phyloP scores from a whole-genome alignment of 2,797 vertebrate genomes.

The Phoeniculus purpureus region DNA sequence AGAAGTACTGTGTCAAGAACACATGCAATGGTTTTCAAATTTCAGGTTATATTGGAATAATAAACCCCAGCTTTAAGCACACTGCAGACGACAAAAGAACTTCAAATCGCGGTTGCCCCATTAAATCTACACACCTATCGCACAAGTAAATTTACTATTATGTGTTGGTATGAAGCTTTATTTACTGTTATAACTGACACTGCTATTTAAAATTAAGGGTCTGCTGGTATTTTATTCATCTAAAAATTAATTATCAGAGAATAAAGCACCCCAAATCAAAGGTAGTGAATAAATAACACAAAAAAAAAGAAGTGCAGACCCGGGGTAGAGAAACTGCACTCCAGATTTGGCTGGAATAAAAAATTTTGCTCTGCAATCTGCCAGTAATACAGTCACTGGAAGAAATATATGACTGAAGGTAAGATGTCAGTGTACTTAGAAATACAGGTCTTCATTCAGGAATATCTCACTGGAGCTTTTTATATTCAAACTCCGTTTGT shows the following conservation, averaged over 20 bases:
- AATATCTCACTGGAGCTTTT: background rate
- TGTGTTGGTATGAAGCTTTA: background rate
- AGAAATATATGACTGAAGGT: background rate
- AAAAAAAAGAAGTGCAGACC: background rate
- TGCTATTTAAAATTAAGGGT: constrained; percentile 21
- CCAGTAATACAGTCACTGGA: background rate
- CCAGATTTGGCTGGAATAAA: background rate
- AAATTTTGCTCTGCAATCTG: background rate
- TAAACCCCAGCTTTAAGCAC: background rate
- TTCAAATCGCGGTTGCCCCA: background rate
- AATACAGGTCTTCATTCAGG: background rate
- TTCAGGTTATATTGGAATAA: background rate
- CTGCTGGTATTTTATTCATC: background rate
- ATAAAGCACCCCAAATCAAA: background rate
- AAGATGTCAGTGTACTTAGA: background rate
- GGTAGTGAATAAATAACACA: background rate
- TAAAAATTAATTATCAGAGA: background rate
- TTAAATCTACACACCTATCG: background rate
- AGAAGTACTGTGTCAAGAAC: background rate
- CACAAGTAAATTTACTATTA: background rate
- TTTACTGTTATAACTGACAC: background rate
- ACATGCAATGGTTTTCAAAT: background rate
- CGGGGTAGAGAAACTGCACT: background rate
- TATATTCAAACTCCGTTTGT: background rate
- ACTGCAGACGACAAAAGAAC: background rate